phyloP scores from a whole-genome alignment of 2,113 vertebrate genomes.

The Prietella phreatophila region DNA sequence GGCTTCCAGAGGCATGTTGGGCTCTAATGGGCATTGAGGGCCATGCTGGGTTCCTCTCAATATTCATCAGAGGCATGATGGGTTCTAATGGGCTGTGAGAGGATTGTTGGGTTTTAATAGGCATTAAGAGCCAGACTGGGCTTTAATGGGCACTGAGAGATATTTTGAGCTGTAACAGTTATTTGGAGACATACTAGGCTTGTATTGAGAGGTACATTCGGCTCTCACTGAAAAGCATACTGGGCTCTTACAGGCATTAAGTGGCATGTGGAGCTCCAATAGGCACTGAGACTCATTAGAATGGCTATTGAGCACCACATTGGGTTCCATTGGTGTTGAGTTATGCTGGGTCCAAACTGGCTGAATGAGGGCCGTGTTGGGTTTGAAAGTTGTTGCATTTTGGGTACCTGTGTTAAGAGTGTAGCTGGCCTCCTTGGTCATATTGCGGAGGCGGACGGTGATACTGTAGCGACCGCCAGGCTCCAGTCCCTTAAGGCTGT shows the following conservation, averaged over 20 bases:
- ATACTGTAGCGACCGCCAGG: constrained; percentile 89
- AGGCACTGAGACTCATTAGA: neutral
- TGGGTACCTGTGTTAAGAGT: constrained; percentile 81
- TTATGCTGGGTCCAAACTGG: neutral
- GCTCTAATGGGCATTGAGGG: neutral
- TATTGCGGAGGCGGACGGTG: constrained; percentile 88
- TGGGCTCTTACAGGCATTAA: neutral
- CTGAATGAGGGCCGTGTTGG: neutral
- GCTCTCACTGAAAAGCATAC: neutral
- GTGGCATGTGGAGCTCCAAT: neutral
- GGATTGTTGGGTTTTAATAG: neutral
- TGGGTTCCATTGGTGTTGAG: neutral
- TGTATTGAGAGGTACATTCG: too few relatives aligned
- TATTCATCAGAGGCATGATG: neutral
- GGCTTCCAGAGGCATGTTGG: neutral
- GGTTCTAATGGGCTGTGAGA: neutral
- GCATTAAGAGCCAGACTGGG: neutral
- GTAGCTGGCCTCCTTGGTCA: constrained; percentile 92
- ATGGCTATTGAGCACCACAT: neutral
- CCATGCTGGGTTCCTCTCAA: neutral
- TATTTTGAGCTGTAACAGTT: neutral
- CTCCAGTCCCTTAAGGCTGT: constrained; percentile 81
- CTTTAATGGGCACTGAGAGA: neutral
- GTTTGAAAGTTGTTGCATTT: neutral
- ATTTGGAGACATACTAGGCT: neutral